A percentile compares a stretch with the other conserved stretches of the same genome.
Evolutionary conservation across 2,888 invertebrate genomes (phyloP).

Genomic region (Drosophila quinaria): DNA sequence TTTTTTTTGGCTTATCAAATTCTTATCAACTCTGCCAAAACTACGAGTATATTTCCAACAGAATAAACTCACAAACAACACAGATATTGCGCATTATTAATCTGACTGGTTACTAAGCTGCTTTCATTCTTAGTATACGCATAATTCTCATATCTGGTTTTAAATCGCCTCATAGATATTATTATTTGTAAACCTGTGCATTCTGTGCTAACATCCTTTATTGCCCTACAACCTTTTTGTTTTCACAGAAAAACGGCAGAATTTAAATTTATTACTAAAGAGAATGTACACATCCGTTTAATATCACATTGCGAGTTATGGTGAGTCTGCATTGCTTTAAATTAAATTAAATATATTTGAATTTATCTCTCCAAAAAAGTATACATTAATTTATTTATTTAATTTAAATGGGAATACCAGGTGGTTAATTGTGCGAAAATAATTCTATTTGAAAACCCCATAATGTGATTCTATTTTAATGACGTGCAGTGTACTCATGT

Average conservation of each 20-base stretch:
- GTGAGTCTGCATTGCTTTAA: not conserved
- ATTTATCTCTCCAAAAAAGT: too few relatives aligned
- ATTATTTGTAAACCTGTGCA: conserved; percentile 1
- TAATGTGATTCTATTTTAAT: not conserved
- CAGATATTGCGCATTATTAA: conserved; percentile 31
- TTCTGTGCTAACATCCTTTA: conserved; percentile 9
- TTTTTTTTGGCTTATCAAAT: conserved; percentile 43
- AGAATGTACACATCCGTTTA: too few relatives aligned
- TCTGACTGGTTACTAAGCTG: conserved; percentile 24
- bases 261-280: not conserved
- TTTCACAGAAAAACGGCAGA: not conserved
- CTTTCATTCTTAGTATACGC: not conserved
- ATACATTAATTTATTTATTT: too few relatives aligned
- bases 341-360: too few relatives aligned
- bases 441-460: not conserved
- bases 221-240: not conserved
- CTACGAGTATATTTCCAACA: conserved; percentile 13
- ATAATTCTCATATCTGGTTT: not conserved
- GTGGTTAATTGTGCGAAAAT: not conserved
- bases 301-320: not conserved
- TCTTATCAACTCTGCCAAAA: conserved; percentile 38
- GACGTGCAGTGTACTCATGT: not conserved
- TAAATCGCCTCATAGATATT: not conserved
- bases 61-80: conserved; percentile 2
- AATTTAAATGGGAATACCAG: not conserved